Percentiles rank a stretch among this genome's conserved stretches.
Conservation (phyloP, 1,140 invertebrate genomes). For the Rhagoletis pomonella region DNA sequence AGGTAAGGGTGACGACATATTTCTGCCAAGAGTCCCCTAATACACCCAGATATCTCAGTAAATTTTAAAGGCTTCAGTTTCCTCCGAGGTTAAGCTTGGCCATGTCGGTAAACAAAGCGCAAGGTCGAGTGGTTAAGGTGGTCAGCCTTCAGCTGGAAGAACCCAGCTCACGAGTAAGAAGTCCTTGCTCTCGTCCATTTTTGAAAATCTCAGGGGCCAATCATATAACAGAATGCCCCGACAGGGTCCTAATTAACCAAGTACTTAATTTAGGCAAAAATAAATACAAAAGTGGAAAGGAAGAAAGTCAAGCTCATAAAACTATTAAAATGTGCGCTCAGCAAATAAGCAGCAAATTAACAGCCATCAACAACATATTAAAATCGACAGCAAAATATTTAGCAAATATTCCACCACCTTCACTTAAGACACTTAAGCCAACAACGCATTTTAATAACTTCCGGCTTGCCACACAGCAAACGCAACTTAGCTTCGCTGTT, state of each 20-base stretch:
- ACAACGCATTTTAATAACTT: slow-evolving; percentile 22
- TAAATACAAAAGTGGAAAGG: neutral
- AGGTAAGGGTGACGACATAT: no score
- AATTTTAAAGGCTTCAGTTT: no score
- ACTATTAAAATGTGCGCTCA: neutral
- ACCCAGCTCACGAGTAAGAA: no score
- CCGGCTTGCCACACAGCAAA: slow-evolving; percentile 1
- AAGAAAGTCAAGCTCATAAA: neutral
- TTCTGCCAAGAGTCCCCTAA: no score
- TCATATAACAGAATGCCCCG: no score
- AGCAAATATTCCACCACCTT: neutral
- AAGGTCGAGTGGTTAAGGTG: no score
- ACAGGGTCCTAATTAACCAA: neutral
- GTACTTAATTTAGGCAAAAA: neutral
- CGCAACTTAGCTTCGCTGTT: neutral
- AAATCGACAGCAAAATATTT: neutral
- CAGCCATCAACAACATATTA: neutral
- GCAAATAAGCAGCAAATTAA: slow-evolving; percentile 11
- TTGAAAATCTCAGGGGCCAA: no score
- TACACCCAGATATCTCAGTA: no score
- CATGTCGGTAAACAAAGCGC: no score
- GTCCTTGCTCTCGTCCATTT: no score
- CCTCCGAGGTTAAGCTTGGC: no score
- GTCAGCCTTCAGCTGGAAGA: no score
- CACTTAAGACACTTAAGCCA: neutral